Evolutionary conservation across 2,113 vertebrate genomes (phyloP).

Genomic region (Pygoscelis adeliae): DNA sequence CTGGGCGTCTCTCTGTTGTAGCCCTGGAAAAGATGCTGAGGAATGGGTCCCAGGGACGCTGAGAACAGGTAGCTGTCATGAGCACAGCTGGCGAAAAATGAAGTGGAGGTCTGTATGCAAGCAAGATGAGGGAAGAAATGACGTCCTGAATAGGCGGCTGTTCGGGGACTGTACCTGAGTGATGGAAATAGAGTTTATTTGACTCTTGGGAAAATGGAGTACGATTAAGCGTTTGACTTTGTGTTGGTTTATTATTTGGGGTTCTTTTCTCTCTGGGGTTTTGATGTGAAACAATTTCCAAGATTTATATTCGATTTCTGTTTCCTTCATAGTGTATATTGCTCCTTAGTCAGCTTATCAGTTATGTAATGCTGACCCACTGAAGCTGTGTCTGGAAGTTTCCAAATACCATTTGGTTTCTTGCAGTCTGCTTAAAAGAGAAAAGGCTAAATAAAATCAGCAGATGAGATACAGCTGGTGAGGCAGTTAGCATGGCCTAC

Average conservation of each 20-base stretch:
- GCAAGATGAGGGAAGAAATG: background rate
- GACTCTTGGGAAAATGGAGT: background rate
- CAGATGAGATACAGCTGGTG: background rate
- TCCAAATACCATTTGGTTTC: background rate
- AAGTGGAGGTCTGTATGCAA: background rate
- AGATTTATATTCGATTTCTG: background rate
- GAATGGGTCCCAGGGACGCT: background rate
- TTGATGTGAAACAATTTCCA: background rate
- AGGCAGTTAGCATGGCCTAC: background rate
- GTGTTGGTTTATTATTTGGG: background rate
- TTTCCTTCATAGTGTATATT: background rate
- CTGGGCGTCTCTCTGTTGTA: background rate
- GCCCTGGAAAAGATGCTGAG: background rate
- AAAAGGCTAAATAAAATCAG: background rate
- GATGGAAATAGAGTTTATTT: background rate
- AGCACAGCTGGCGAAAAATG: background rate
- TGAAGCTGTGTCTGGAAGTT: background rate
- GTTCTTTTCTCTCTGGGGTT: background rate
- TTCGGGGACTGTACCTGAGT: background rate
- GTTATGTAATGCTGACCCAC: background rate
- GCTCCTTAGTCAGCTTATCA: background rate
- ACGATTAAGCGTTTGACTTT: background rate
- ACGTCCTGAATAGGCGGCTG: accelerated
- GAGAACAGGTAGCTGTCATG: background rate
- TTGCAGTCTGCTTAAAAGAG: background rate